A percentile compares a stretch with the other conserved stretches of the same genome.
phyloP scores from a whole-genome alignment of 2,888 invertebrate genomes.

The Amphipyra berbera region DNA sequence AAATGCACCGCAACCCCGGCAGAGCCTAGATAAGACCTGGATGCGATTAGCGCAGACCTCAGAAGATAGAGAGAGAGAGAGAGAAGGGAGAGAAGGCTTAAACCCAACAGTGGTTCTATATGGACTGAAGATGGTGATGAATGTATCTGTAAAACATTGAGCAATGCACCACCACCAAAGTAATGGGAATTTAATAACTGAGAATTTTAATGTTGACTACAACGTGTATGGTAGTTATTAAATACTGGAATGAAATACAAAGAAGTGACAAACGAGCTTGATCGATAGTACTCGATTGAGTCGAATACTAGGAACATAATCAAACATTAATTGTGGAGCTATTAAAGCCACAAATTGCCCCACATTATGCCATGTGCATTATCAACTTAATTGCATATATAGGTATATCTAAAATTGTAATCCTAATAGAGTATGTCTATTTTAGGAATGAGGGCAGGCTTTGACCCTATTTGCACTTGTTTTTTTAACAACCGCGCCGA shows the following conservation, averaged over 20 bases:
- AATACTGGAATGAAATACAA: constrained; percentile 37
- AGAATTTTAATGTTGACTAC: too few species aligned
- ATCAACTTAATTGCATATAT: constrained; percentile 52
- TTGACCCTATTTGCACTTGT: constrained; percentile 25
- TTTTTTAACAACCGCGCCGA: constrained; percentile 7
- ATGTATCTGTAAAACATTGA: too few species aligned
- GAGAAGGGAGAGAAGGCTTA: too few species aligned
- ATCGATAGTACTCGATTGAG: constrained; percentile 46
- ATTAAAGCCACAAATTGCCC: constrained; percentile 61
- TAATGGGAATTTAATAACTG: too few species aligned
- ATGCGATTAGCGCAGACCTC: too few species aligned
- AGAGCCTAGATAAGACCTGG: too few species aligned
- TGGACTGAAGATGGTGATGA: too few species aligned
- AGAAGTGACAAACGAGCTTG: constrained; percentile 43
- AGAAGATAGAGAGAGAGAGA: too few species aligned
- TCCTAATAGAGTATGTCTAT: constrained; percentile 45
- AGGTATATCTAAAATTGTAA: constrained; percentile 42
- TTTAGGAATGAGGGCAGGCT: constrained; percentile 37
- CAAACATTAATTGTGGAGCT: constrained; percentile 64
- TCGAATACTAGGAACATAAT: constrained; percentile 61
- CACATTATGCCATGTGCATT: constrained; percentile 53
- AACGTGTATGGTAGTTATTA: constrained; percentile 22
- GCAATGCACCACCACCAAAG: too few species aligned
- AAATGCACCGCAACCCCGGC: too few species aligned
- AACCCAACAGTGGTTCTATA: too few species aligned